Base-by-base conservation (phyloP, 2,113 vertebrate species). In the Tachysurus vachellii region DNA sequence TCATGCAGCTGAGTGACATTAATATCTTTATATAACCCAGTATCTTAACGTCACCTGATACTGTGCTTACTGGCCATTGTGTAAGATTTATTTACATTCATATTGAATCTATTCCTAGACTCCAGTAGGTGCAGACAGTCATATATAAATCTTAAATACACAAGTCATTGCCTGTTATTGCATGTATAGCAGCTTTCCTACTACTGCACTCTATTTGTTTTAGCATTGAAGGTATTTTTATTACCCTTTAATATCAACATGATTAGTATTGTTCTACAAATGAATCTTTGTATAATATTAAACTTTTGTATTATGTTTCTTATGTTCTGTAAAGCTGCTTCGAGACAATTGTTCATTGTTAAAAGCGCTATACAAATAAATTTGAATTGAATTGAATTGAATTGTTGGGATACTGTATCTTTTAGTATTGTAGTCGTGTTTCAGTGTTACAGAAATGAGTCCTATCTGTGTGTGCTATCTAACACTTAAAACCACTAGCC, bases 11-110 rank as follows among this genome's bases (percentile, higher is more conserved):
- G 70, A 62, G 19, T 73, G 62, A 61, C 61, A 80, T 77, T 28
- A 66, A 68, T 7, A n/a, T 66, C 77, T 87, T 85, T 87, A 89
- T 89, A 82, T 87, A 87, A 61, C 57, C 59, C 66, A 14, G 17
- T 44, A 14, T 81, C 31, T 26, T 70, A 28, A 44, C 62, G 13
- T 73, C 68, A 57, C 36, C 11, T 84, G 44, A 44, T 47, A 53
- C 47, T 70, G 10, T 19, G 28, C 12, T 70, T n/a, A 23, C 17
- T 83, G 64, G 13, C 31, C 11, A 53, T 26, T 17, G 2, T n/a
- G 11, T 50, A 19, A 53, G 17, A 19, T 23, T 50, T 50, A 50
- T 50, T 50, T 50, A 50, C 47, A 50, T 50, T 47, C 2, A 83
- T 50, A 66, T 47, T 44, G 17, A 62, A 19, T 16, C 9, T 68